Base-by-base conservation (phyloP, 1,140 invertebrate genomes). In the Hypothenemus hampei region DNA sequence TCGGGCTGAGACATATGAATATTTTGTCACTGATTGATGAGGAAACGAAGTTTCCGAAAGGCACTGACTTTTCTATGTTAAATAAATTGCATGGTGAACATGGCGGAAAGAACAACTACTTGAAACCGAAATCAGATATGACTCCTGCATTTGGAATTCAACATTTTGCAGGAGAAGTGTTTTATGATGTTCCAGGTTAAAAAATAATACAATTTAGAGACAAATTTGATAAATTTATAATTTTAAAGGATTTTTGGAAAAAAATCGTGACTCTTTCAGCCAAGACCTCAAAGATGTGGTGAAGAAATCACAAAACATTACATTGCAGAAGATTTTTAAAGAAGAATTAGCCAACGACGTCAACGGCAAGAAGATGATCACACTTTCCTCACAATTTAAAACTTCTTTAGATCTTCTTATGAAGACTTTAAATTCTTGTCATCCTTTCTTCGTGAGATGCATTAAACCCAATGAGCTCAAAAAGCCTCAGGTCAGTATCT, bases 391-490 rank as follows among this genome's bases (percentile, higher is more conserved):
- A 11, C 91, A 95, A 69, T 97, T 97, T 66, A 86, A 90, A 66
- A 85, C 82, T 52, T 94, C 92, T 1, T 72, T 97, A 16, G 93
- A 97, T 60, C 72, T 79, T 11, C 75, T 97, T 1, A 96, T 98
- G 92, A 86, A 83, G 62, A 91, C 90, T 1, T 72, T 98, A 11
- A 82, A 83, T 44, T 78, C 79, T 11, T 92, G 91, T 60, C 88
- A 95, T 77, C 93, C 93, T 20, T 97, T 91, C 74, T 98, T 97
- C 70, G 84, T 98, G 11, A 75, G 94, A 54, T 97, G 94, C 71
- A 92, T 98, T 53, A 97, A 97, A 74, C 93, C 94, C 2, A 98
- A 98, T 75, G 91, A 96, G 71, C 74, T 81, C 37, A 96, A 97
- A 73, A 86, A 86, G 72, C 81, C 91, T n/a, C 81, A 84, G 77